Conservation (phyloP, 2,888 invertebrate genomes). For the Terebella lapidaria region DNA sequence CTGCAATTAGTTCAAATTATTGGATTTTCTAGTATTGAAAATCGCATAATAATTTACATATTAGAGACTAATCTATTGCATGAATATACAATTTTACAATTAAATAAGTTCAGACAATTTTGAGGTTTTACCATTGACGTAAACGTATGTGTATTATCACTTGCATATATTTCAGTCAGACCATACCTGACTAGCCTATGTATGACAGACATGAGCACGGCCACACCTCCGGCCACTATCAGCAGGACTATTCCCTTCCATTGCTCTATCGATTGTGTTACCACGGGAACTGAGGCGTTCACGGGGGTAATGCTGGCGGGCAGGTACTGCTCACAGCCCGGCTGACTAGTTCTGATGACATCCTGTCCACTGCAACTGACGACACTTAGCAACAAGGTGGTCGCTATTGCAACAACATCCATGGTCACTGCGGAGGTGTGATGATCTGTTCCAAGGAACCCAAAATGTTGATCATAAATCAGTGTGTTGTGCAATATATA, state of each 20-base stretch:
- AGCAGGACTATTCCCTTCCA: constrained; percentile 26
- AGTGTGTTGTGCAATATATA: too few species aligned
- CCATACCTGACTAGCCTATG: constrained; percentile 21
- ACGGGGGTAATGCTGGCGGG: not conserved
- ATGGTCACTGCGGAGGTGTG: too few species aligned
- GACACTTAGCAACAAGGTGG: too few species aligned
- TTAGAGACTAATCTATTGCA: too few species aligned
- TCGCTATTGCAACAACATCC: too few species aligned
- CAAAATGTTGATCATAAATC: too few species aligned
- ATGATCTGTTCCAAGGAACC: too few species aligned
- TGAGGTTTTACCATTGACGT: not conserved
- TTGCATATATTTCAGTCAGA: not conserved
- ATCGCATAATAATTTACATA: not conserved
- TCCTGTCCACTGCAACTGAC: too few species aligned
- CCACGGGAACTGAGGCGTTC: not conserved
- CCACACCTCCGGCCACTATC: constrained; percentile 19
- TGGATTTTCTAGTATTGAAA: not conserved
- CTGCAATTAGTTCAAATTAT: constrained; percentile 5
- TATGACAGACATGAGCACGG: constrained; percentile 20
- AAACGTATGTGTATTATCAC: not conserved
- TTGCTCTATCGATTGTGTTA: not conserved
- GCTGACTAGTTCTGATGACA: too few species aligned
- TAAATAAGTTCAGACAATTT: too few species aligned
- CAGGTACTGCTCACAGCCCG: too few species aligned
- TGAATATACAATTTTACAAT: too few species aligned